A percentile compares a stretch with the other conserved stretches of the same genome.
These are phyloP conservation scores for Lingula anatina DNA, from an alignment of 2,888 invertebrate species.

Conservation along the genomic window DNA sequence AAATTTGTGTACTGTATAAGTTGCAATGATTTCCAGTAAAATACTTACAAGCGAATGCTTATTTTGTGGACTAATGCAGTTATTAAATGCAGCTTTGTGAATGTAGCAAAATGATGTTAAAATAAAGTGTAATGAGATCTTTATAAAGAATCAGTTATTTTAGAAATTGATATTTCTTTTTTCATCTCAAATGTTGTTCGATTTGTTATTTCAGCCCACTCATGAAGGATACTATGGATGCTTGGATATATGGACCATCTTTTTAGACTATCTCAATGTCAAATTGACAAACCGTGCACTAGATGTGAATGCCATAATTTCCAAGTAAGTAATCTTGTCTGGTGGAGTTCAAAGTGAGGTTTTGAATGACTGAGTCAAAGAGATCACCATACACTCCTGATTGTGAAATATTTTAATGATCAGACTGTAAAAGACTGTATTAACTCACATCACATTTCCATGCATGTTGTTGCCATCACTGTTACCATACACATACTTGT, in stretches of 20 bases:
- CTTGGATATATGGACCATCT: conserved; percentile 72
- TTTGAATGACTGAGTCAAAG: no score
- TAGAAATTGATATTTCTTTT: not conserved
- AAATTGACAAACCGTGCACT: conserved; percentile 31
- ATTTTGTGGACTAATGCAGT: not conserved
- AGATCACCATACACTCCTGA: no score
- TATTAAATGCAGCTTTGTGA: not conserved
- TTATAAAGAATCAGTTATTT: not conserved
- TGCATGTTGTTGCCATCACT: no score
- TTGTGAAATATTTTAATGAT: no score
- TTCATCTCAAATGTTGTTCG: no score
- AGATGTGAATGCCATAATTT: conserved; percentile 21
- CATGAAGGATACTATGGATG: conserved; percentile 69
- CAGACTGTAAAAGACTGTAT: no score
- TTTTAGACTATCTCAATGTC: conserved; percentile 54
- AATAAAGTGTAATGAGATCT: not conserved
- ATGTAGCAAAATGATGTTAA: not conserved
- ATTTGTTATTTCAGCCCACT: conserved; percentile 46
- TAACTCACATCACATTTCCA: no score
- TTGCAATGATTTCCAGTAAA: not conserved
- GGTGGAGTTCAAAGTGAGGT: no score
- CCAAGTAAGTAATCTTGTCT: conserved; percentile 25
- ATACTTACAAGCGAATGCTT: not conserved
- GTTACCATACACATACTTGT: no score
- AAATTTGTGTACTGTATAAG: no score